phyloP scores from a whole-genome alignment of 2,113 vertebrate genomes.

The Siniperca knerii region DNA sequence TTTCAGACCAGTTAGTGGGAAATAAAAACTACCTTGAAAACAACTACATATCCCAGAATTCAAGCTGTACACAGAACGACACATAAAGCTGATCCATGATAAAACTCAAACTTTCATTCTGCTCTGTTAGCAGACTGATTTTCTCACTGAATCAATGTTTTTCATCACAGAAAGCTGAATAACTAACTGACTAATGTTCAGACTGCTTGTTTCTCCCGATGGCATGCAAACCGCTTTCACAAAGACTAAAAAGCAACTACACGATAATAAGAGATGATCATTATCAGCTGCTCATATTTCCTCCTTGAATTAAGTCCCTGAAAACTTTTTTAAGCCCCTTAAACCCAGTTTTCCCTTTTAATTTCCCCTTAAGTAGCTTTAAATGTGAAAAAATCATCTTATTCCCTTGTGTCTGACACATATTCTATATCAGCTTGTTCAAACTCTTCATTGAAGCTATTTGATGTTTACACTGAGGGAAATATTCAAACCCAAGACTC shows the following conservation, averaged over 20 bases:
- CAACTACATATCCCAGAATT: conserved; percentile 52
- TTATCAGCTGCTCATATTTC: conserved; percentile 16
- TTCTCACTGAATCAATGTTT: not conserved
- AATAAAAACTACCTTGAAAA: conserved; percentile 30
- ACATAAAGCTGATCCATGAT: conserved; percentile 41
- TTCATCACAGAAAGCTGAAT: conserved; percentile 9
- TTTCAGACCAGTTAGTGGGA: conserved; percentile 18
- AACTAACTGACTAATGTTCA: conserved; percentile 8
- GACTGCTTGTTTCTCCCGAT: conserved; percentile 11
- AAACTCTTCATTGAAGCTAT: not conserved
- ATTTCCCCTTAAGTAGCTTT: not conserved
- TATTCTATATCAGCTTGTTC: not conserved
- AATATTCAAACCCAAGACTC: not conserved
- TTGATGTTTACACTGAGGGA: not conserved
- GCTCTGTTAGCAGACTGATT: not conserved
- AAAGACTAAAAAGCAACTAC: conserved; percentile 49
- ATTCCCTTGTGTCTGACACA: not conserved
- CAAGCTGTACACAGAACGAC: conserved; percentile 50
- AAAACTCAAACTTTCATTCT: conserved; percentile 13
- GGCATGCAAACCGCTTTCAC: conserved; percentile 58
- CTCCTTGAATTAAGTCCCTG: not conserved
- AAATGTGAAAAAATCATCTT: not conserved
- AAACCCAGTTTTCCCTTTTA: not conserved
- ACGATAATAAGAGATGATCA: conserved; percentile 21
- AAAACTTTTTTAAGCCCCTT: not conserved